Percentiles rank a stretch among this genome's conserved stretches.
Evolutionary conservation across 2,797 vertebrate genomes (phyloP).

Genomic region (Megalops cyprinoides): DNA sequence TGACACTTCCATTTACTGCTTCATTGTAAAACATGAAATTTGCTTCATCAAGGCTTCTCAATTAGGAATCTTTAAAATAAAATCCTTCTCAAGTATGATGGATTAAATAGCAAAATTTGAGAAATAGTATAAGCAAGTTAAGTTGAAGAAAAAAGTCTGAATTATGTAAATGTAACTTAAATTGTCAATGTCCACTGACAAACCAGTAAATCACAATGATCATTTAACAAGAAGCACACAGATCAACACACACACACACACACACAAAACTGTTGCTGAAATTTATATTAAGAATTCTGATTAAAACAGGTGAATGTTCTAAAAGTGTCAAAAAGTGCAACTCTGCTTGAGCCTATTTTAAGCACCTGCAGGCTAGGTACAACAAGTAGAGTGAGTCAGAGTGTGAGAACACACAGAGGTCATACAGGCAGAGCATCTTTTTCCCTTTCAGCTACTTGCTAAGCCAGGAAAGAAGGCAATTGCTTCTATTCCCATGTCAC

Average conservation of each 20-base stretch:
- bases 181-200: neutral
- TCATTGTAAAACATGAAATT: neutral
- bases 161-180: neutral
- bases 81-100: neutral
- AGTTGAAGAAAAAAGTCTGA: neutral
- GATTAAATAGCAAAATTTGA: neutral
- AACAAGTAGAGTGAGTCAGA: conserved; percentile 18
- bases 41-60: neutral
- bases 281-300: neutral
- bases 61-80: neutral
- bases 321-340: neutral
- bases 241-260: neutral
- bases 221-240: neutral
- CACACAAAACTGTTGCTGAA: neutral
- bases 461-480: conserved; percentile 19
- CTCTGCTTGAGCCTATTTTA: neutral
- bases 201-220: neutral
- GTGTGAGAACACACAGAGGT: neutral
- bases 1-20: neutral
- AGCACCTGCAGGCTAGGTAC: neutral
- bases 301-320: neutral
- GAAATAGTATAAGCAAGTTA: no score
- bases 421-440: neutral
- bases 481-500: conserved; percentile 8
- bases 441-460: neutral